These are phyloP conservation scores for Syrmaticus mikado DNA, from an alignment of 2,113 vertebrate species.

Conservation along the genomic window DNA sequence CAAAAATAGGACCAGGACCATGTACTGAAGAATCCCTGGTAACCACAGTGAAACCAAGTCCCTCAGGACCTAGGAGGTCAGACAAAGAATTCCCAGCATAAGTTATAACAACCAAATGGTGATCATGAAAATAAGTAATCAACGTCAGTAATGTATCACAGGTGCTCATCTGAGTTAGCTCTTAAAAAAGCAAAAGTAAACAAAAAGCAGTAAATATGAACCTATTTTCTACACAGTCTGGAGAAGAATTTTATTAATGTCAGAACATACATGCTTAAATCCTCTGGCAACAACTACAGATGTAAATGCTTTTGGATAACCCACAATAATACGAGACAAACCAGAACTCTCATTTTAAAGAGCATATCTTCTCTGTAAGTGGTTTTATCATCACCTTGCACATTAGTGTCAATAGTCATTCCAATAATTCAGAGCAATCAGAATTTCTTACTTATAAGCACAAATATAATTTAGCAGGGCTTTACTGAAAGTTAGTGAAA, in stretches of 20 bases:
- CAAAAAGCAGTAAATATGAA: neutral
- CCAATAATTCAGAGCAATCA: neutral
- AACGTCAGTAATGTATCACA: neutral
- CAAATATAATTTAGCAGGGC: neutral
- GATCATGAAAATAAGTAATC: neutral
- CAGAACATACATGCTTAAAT: neutral
- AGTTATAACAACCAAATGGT: neutral
- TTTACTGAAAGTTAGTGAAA: neutral
- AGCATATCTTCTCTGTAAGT: neutral
- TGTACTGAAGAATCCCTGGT: slow-evolving; percentile 96
- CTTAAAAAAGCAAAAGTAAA: neutral
- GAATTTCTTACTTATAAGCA: neutral
- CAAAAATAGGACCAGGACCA: slow-evolving; percentile 93
- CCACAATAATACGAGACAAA: neutral
- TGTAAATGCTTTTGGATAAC: neutral
- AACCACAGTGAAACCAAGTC: slow-evolving; percentile 97
- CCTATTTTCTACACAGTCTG: neutral
- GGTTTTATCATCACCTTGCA: neutral
- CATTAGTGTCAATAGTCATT: neutral
- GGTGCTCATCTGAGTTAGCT: neutral
- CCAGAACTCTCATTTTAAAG: neutral
- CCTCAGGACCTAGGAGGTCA: slow-evolving; percentile 86
- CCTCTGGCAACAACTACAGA: neutral
- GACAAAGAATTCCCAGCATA: neutral
- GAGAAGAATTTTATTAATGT: neutral